These are phyloP conservation scores for Drosophila tripunctata DNA, from an alignment of 2,888 invertebrate genomes.

Conservation along the genomic window DNA sequence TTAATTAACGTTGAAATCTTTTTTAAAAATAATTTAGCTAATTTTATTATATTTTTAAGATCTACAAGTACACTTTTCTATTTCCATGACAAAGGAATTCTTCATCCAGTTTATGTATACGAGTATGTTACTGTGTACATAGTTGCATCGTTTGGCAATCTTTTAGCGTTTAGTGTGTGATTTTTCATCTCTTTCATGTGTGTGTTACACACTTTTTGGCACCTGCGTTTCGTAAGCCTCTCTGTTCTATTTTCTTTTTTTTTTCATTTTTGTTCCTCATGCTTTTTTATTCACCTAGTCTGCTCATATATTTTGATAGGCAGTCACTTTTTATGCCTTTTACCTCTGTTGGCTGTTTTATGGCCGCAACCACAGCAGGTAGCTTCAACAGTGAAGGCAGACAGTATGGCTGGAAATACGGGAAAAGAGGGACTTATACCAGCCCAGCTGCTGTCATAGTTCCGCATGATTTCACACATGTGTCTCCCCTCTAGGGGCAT, in stretches of 20 bases:
- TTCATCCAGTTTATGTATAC: not conserved
- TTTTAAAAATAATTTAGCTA: too few species aligned
- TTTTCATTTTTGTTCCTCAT: conserved; percentile 7
- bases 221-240: conserved; percentile 50
- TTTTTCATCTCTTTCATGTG: conserved; percentile 65
- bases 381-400: conserved; percentile 8
- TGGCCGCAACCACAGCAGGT: conserved; percentile 74
- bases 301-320: conserved; percentile 74
- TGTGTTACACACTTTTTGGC: conserved; percentile 67
- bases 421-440: not conserved
- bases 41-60: too few species aligned
- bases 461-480: conserved; percentile 73
- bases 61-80: not conserved
- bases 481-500: conserved; percentile 27
- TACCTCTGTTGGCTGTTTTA: conserved; percentile 63
- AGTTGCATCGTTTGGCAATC: conserved; percentile 60
- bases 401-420: not conserved
- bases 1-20: too few species aligned
- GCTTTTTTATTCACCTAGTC: conserved; percentile 41
- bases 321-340: conserved; percentile 72
- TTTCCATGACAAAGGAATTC: not conserved
- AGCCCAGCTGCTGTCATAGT: conserved; percentile 65
- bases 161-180: conserved; percentile 72
- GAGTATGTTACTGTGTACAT: too few species aligned
- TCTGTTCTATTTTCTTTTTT: conserved; percentile 16